Percentiles rank a stretch among this genome's conserved stretches.
Conservation (phyloP, 2,797 vertebrate genomes). For the Coilia nasus region DNA sequence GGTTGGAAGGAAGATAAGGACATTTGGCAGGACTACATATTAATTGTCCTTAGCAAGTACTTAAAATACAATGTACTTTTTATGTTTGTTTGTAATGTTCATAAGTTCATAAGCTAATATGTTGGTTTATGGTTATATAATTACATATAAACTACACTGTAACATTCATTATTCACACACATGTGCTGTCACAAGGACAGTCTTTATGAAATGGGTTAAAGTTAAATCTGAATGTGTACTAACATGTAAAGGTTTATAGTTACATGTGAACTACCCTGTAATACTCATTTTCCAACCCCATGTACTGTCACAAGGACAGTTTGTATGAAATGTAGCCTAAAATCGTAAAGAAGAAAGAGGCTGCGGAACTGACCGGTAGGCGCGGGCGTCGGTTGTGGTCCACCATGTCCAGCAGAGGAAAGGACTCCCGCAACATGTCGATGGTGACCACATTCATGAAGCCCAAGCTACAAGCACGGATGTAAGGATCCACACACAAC, state of each 20-base stretch:
- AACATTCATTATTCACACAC: too few species aligned
- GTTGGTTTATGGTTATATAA: too few species aligned
- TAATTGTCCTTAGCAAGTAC: background rate
- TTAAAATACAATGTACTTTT: background rate
- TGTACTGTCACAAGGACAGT: background rate
- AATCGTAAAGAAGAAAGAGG: background rate
- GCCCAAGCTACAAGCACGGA: constrained; percentile 74
- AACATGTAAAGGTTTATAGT: background rate
- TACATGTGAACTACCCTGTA: background rate
- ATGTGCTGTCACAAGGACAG: too few species aligned
- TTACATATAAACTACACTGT: too few species aligned
- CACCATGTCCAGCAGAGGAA: constrained; percentile 87
- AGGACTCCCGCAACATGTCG: constrained; percentile 79
- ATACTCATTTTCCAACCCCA: too few species aligned
- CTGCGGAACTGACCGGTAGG: constrained; percentile 71
- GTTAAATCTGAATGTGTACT: background rate
- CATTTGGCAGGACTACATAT: background rate
- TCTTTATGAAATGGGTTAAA: background rate
- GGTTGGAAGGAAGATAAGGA: background rate
- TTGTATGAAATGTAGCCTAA: background rate
- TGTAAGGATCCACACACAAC: constrained; percentile 5
- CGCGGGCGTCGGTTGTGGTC: constrained; percentile 81
- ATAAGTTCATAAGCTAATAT: too few species aligned
- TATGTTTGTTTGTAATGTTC: background rate
- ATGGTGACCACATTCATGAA: constrained; percentile 84